Conservation (phyloP, 2,888 invertebrate genomes). For the Microctonus brassicae region DNA sequence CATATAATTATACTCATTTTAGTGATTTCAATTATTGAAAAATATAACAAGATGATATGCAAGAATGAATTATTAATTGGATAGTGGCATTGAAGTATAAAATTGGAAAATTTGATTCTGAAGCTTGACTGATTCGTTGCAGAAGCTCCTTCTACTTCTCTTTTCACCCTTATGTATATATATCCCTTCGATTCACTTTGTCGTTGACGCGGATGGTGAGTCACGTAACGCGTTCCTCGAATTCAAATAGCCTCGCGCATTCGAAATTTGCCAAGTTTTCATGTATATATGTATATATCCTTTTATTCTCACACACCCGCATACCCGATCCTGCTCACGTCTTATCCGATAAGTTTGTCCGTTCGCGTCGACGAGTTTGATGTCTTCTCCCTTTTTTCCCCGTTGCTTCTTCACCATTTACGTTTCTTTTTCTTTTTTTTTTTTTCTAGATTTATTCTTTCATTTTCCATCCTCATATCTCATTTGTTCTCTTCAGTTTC, state of each 20-base stretch:
- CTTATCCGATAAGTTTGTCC: conserved; percentile 41
- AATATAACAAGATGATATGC: too few relatives aligned
- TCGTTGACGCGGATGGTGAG: conserved; percentile 31
- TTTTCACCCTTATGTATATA: background rate
- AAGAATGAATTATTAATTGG: conserved; percentile 14
- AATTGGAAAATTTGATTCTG: conserved; percentile 19
- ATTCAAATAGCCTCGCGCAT: conserved; percentile 44
- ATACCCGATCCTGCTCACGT: conserved; percentile 43
- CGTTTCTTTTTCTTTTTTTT: conserved; percentile 4
- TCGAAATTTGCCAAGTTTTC: conserved; percentile 35
- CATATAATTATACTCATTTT: too few relatives aligned
- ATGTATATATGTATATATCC: background rate
- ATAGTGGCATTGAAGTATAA: conserved; percentile 11
- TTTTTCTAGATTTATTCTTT: background rate
- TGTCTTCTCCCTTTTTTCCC: conserved; percentile 4
- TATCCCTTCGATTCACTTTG: conserved; percentile 39
- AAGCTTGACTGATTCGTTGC: background rate
- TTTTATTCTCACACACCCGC: conserved; percentile 11
- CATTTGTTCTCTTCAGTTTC: background rate
- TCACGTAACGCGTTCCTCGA: conserved; percentile 40
- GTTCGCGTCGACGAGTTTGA: conserved; percentile 40
- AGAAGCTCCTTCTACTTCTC: background rate
- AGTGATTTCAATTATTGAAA: too few relatives aligned
- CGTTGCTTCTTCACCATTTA: too few relatives aligned
- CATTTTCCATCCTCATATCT: background rate